phyloP scores from a whole-genome alignment of 92 coral and sea anemone species.

The Phymanthus crucifer region DNA sequence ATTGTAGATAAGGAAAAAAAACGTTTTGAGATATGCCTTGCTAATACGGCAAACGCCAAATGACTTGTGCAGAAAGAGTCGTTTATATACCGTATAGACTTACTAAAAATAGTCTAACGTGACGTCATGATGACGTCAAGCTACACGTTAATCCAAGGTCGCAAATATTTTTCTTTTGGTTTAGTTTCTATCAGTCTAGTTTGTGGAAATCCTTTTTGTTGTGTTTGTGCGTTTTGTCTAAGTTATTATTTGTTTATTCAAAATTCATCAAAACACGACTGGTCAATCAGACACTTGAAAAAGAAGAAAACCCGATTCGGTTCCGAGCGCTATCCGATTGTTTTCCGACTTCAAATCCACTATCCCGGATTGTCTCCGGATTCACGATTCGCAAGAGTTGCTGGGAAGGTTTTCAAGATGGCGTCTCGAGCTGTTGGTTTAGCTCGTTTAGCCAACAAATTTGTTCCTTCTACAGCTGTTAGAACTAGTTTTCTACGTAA shows the following conservation, averaged over 20 bases:
- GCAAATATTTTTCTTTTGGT: background rate
- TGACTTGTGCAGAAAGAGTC: background rate
- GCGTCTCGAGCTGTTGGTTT: conserved; percentile 68
- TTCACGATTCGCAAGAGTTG: background rate
- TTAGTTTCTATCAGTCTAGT: background rate
- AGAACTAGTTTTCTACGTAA: conserved; percentile 41
- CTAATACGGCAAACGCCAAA: background rate
- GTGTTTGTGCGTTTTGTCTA: background rate
- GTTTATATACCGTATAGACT: background rate
- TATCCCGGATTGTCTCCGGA: conserved; percentile 27
- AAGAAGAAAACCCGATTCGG: background rate
- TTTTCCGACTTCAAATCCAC: background rate
- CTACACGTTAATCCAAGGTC: background rate
- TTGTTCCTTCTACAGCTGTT: conserved; percentile 36
- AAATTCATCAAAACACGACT: too few species aligned
- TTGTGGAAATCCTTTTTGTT: background rate
- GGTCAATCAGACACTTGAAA: too few species aligned
- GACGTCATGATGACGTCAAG: conserved; percentile 14
- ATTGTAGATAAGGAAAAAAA: too few species aligned
- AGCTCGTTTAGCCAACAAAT: conserved; percentile 52
- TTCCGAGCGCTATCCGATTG: background rate
- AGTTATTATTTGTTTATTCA: too few species aligned
- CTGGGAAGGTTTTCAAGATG: conserved; percentile 68
- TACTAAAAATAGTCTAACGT: conserved; percentile 21
- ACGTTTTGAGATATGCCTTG: too few species aligned